Evolutionary conservation across 92 coral and sea anemone genomes (phyloP), one percentile per base, ranked within the genome.

Genomic region (Epizoanthus rinbou): DNA sequence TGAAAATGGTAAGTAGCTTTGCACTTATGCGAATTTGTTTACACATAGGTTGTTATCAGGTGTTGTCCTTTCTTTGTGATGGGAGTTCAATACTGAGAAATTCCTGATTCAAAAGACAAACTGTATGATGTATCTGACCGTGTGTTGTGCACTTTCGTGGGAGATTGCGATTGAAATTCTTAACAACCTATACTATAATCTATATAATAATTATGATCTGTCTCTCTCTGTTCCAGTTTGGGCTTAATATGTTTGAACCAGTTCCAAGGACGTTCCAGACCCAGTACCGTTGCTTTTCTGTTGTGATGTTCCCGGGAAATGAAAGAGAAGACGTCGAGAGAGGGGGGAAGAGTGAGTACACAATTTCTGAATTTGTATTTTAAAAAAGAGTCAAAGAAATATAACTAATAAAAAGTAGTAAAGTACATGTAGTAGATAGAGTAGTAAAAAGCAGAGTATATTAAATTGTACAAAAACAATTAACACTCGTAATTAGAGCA

Each of bases 241-340:
- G 87, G 21, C 88, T 91, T 76, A 91, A 67, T 73, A 88, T 93
- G 94, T 97, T 94, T 79, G 98, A 91, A 33, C 85, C 87, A 19
- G 85, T 90, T 60, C 97, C 98, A 24, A 92, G 99, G 97, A 73
- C 92, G 14, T 97, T 97, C 87, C 94, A 97, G 76, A 94, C 90
- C 57, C 97, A 97, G 67, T 97, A 87, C 79, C 92, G 98, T 24
- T 97, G 99, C 63, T 97, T 90, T 73, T 92, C 99, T 57, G 98
- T 97, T 10, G 94, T 92, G 24, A 90, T 97, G 98, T 91, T 95
- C 68, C 98, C 99, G 68, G 99, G 99, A 59, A 97, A 94, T 76
- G 99, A 97, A 88, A 73, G 99, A 85, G 93, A 97, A 81, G 99
- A 97, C 56, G 99, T 97, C 11, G 99, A 97, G 76, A 90, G 98